Base-by-base conservation (phyloP, 2,113 vertebrate species). In the Zootoca vivipara region DNA sequence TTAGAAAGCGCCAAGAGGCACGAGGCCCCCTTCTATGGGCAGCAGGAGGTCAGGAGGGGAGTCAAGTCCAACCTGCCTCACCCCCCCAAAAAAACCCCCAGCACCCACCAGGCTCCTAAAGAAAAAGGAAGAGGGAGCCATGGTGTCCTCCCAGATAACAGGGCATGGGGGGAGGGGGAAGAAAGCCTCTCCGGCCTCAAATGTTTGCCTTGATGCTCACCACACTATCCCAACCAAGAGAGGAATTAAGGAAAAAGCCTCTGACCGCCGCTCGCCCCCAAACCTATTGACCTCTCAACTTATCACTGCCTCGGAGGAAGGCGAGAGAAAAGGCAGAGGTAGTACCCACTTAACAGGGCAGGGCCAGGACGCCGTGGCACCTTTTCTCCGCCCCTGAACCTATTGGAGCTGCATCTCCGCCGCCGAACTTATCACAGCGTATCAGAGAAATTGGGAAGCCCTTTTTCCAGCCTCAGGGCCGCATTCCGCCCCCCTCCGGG, bases 161-260 rank as follows among this genome's bases (percentile, higher is more conserved):
- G 18, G 73, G 18, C n/a, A 74, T 26, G 24, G 75, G n/a, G 16
- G 52, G n/a, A 33, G n/a, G n/a, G 35, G 13, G 56, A n/a, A 22
- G 20, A 24, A 83, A n/a, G 28, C 3, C 1, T 52, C 15, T 18
- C 7, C 16, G 28, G 38, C 38, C 82, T 22, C 58, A 6, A 35
- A 24, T 7, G 40, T 52, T 10, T 52, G 5, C 1, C 42, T 2
- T 2, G 6, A 1, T 46, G 20, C 16, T 40, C 8, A 3, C 2
- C 42, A 33, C 70, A 52, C 46, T 52, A 52, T 52, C 46, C 46
- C 46, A 52, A 52, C 10, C 46, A 52, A 79, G 15, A 8, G 3
- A 33, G 42, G 78, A 0, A 30, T 15, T 28, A 13, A 58, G 28
- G 75, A 1, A 28, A 42, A 65, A 65, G 24, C 64, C 64, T 65